Base-by-base conservation (phyloP, 2,888 invertebrate species). In the Catocala nupta region DNA sequence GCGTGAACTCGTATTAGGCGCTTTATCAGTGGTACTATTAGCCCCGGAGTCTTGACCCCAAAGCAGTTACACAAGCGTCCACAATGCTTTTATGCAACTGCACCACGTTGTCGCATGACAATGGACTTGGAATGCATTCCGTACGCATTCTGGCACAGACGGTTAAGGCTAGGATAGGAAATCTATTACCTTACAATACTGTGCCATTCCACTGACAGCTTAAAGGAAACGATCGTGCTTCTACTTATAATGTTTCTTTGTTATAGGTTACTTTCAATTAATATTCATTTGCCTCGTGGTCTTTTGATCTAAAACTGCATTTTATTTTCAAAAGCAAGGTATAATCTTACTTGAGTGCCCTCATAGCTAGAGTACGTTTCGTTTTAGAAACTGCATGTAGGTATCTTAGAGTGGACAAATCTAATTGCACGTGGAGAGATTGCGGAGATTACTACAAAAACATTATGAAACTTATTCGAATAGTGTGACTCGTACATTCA, bases 81-180 rank as follows among this genome's bases (percentile, higher is more conserved):
- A 81, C 77, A 77, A 73, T 71, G 73, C 69, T 66, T 82, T 86
- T 85, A 87, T 87, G 86, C 87, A 87, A 88, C 85, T 83, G 82
- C 80, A 80, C 74, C 80, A 81, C 81, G 81, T 77, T 78, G 82
- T 81, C 82, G 86, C 84, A 86, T 91, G 90, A 91, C 92, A 91
- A 91, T 92, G 90, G 85, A 88, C 90, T 89, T 88, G 89, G 85
- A 85, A 84, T 86, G 82, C 84, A 86, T 88, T 88, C 87, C 85
- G 75, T 72, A 75, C 81, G 75, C 83, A 85, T 83, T 85, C 82
- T 81, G 77, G 80, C 69, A 65, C 73, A 79, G 71, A 71, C 76
- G 70, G 73, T 79, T 74, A 74, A 70, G 75, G 71, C 72, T 70
- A 74, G 71, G 70, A 77, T 78, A 76, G 75, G 71, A 74, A 80